These are phyloP conservation scores for Phallusia fumigata DNA, from an alignment of 23 tunicate genomes.

Conservation along the genomic window DNA sequence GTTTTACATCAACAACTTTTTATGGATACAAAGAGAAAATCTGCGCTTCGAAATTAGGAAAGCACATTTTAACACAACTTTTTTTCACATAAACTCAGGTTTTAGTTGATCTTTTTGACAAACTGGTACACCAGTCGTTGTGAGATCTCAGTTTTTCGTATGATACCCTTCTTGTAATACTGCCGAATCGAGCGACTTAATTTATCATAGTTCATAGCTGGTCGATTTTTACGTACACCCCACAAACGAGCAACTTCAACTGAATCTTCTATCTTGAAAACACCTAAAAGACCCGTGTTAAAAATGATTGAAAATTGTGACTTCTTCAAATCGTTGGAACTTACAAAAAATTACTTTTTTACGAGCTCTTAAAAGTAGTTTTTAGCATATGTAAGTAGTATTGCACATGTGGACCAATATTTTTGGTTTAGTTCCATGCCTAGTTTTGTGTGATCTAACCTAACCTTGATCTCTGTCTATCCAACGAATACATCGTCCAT, in stretches of 20 bases:
- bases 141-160: conserved; percentile 77
- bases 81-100: too few species aligned
- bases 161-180: conserved; percentile 97
- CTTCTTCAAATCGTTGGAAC: background rate
- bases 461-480: conserved; percentile 85
- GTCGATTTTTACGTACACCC: conserved; percentile 96
- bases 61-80: too few species aligned
- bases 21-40: too few species aligned
- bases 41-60: too few species aligned
- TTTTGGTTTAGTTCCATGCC: too few species aligned
- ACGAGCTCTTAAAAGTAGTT: too few species aligned
- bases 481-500: conserved; percentile 85
- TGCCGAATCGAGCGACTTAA: conserved; percentile 95
- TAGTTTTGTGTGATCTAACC: background rate
- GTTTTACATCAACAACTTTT: too few species aligned
- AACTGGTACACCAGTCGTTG: conserved; percentile 97
- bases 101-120: conserved; percentile 35
- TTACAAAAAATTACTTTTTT: background rate
- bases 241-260: conserved; percentile 96
- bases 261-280: conserved; percentile 97
- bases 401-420: too few species aligned
- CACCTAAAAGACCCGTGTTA: conserved; percentile 38
- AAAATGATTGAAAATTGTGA: background rate
- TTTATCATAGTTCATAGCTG: conserved; percentile 99
- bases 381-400: too few species aligned